phyloP scores from a whole-genome alignment of 2,113 vertebrate species.

The Eptesicus fuscus region DNA sequence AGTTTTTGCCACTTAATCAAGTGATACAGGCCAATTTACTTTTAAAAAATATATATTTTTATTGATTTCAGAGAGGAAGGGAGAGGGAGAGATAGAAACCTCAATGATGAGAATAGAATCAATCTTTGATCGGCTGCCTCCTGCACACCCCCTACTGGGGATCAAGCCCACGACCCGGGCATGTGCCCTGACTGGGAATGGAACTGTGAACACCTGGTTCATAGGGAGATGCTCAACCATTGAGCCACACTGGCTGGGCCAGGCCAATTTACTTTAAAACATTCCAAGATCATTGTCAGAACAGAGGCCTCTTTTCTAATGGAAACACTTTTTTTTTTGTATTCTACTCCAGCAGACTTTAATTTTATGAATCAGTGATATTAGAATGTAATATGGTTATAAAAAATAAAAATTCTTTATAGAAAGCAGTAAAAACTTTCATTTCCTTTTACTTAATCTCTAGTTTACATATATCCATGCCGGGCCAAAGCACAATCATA shows the following conservation, averaged over 20 bases:
- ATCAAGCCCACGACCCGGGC: too few relatives aligned
- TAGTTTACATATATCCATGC: background rate
- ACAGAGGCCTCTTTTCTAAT: background rate
- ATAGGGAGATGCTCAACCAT: too few relatives aligned
- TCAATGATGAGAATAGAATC: too few relatives aligned
- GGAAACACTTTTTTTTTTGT: background rate
- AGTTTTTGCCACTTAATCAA: background rate
- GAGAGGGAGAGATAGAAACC: too few relatives aligned
- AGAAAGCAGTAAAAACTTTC: background rate
- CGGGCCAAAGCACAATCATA: background rate
- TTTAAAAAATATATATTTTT: background rate
- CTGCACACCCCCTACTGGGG: too few relatives aligned
- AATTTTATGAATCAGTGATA: background rate
- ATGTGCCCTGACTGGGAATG: too few relatives aligned
- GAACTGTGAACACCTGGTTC: too few relatives aligned
- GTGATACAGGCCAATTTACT: background rate
- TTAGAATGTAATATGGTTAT: background rate
- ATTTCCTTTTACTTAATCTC: background rate
- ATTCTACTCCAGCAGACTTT: background rate
- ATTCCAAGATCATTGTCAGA: constrained; percentile 33
- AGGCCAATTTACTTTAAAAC: background rate
- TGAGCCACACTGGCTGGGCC: too few relatives aligned
- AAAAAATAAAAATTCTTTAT: background rate
- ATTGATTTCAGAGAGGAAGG: too few relatives aligned
- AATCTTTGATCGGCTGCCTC: too few relatives aligned